Percentiles rank a stretch among this genome's conserved stretches.
Evolutionary conservation across 2,888 invertebrate genomes (phyloP).

Genomic region (Nemapogon koenigi): DNA sequence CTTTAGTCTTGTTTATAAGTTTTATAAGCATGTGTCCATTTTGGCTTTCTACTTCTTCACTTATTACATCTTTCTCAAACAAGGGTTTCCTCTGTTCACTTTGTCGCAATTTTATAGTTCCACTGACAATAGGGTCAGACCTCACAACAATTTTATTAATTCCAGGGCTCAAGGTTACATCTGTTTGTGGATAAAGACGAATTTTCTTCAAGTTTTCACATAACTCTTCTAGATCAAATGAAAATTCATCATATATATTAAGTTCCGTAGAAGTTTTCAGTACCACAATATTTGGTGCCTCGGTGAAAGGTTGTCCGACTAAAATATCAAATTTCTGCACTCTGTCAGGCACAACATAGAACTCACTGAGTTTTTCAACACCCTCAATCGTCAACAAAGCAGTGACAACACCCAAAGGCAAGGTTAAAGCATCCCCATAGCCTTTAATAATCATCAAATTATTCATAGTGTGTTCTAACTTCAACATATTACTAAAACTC

Average conservation of each 20-base stretch:
- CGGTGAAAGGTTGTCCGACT: conserved; percentile 12
- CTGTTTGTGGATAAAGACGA: conserved; percentile 6
- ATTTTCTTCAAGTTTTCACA: conserved; percentile 11
- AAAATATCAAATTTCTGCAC: conserved; percentile 12
- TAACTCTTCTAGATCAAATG: conserved; percentile 8
- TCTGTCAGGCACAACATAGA: conserved; percentile 12
- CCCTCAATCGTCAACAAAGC: conserved; percentile 13
- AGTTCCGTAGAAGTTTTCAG: conserved; percentile 13
- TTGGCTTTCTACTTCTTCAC: conserved; percentile 4
- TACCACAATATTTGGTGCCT: conserved; percentile 12
- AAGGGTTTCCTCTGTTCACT: conserved; percentile 13
- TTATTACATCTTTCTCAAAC: conserved; percentile 11
- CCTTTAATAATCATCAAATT: conserved; percentile 11
- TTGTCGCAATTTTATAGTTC: conserved; percentile 2
- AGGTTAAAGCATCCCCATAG: conserved; percentile 12
- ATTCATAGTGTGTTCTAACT: background rate
- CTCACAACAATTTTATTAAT: conserved; percentile 12
- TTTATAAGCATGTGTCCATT: conserved; percentile 11
- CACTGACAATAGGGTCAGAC: conserved; percentile 11
- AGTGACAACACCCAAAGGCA: conserved; percentile 9
- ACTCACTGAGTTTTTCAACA: conserved; percentile 9
- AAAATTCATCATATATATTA: conserved; percentile 10
- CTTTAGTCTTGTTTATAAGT: conserved; percentile 11
- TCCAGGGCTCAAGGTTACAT: conserved; percentile 9
- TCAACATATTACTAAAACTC: conserved; percentile 5